Evolutionary conservation across 2,113 vertebrate species (phyloP).

Genomic region (Notarius quadriscutis): DNA sequence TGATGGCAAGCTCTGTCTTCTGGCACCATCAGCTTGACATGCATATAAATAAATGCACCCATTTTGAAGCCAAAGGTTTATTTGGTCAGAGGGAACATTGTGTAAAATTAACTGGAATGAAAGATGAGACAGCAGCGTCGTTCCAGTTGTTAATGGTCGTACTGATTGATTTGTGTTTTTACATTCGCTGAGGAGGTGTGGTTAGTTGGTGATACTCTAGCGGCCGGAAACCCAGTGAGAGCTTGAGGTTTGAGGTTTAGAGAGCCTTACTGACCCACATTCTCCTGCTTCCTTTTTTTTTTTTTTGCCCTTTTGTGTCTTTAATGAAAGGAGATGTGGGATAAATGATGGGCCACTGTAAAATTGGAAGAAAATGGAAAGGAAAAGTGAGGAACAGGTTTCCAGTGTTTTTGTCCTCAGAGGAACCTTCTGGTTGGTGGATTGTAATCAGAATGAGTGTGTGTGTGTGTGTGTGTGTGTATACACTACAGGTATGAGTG

Average conservation of each 20-base stretch:
- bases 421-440: background rate
- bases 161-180: conserved; percentile 68
- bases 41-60: conserved; percentile 49
- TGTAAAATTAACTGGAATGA: conserved; percentile 46
- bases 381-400: conserved; percentile 11
- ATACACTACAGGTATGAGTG: conserved; percentile 14
- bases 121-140: conserved; percentile 45
- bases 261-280: conserved; percentile 53
- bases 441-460: background rate
- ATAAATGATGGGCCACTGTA: conserved; percentile 64
- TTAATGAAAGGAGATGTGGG: conserved; percentile 65
- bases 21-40: conserved; percentile 15
- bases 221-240: conserved; percentile 55
- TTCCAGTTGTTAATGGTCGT: conserved; percentile 58
- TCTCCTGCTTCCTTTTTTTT: conserved; percentile 30
- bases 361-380: conserved; percentile 55
- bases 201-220: conserved; percentile 61
- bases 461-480: conserved; percentile 53
- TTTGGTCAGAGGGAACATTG: conserved; percentile 49
- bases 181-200: conserved; percentile 54
- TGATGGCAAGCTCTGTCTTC: conserved; percentile 22
- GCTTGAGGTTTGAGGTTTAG: conserved; percentile 67
- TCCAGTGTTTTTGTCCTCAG: conserved; percentile 15
- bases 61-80: conserved; percentile 46
- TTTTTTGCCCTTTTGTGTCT: conserved; percentile 58